These are phyloP conservation scores for Egretta garzetta DNA, from an alignment of 2,113 vertebrate species.

Conservation along the genomic window DNA sequence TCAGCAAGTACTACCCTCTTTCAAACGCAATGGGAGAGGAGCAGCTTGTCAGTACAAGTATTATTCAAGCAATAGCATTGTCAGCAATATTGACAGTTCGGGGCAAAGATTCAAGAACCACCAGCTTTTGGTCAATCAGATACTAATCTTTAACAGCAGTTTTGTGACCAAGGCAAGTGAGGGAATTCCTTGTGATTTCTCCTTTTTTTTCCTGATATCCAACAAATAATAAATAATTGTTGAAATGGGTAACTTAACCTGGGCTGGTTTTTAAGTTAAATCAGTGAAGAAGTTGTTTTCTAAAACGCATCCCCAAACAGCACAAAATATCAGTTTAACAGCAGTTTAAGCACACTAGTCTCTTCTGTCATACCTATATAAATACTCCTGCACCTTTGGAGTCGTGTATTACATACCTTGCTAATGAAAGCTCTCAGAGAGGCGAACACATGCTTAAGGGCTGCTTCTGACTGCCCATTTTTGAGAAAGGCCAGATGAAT, in stretches of 20 bases:
- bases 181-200: background rate
- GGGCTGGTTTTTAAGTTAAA: background rate
- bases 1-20: background rate
- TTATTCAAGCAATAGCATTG: background rate
- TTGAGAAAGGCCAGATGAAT: slow-evolving; percentile 93
- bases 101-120: background rate
- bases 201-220: background rate
- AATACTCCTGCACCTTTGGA: background rate
- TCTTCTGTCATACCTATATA: background rate
- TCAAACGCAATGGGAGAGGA: background rate
- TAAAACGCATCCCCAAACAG: background rate
- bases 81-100: background rate
- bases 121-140: background rate
- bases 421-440: slow-evolving; percentile 92
- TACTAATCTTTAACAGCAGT: background rate
- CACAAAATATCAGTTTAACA: background rate
- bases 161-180: background rate
- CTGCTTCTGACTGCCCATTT: slow-evolving; percentile 90
- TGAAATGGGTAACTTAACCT: background rate
- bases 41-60: background rate
- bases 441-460: slow-evolving; percentile 90
- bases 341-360: background rate
- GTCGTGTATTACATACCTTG: slow-evolving; percentile 79
- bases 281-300: background rate
- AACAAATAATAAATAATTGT: background rate